Evolutionary conservation across 2,797 vertebrate species (phyloP), one percentile per base, ranked within the genome.

Genomic region (Neoniphon sammara): DNA sequence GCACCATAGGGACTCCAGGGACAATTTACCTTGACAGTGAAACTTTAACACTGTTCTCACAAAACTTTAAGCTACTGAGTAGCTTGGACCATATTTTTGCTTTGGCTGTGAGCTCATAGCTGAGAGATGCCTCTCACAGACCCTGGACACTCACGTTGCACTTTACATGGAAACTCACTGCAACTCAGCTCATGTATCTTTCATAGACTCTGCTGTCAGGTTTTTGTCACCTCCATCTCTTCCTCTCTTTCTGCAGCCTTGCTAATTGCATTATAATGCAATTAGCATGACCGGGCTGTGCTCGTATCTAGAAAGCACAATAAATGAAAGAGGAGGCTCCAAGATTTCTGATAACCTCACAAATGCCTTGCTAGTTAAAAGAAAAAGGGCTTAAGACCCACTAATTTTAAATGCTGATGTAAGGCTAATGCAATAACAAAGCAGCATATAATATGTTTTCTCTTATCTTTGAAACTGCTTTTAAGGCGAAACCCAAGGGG

Each of bases 111-210:
- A 20, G 21, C 31, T 23, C 46, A 52, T 64, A n/a, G 20, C 81
- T 65, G 60, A 70, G 50, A 75, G 63, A 60, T 61, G 59, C 72
- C 66, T 77, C 59, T 61, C 54, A 36, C 42, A 12, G 49, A 25
- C 5, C 36, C 25, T 23, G 57, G 72, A 72, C 64, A 63, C 56
- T 73, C 61, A 57, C 36, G 3, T 63, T 81, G 5, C 47, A 77
- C 67, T 56, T 72, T 75, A 85, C 71, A 73, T 50, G 57, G 18
- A 75, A 59, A 34, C 66, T 69, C 73, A 36, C 44, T 63, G 53
- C 68, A 81, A 72, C 71, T 63, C 7, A 4, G 50, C 78, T 89
- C 84, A 86, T 88, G 80, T 64, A 88, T 87, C 69, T 86, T 91
- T 91, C 74, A 91, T 84, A 49, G 58, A 57, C 59, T 76, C 63